Percentiles rank a stretch among this genome's conserved stretches.
Conservation (phyloP, 2,888 invertebrate genomes). For the Eudasyphora cyanicolor region DNA sequence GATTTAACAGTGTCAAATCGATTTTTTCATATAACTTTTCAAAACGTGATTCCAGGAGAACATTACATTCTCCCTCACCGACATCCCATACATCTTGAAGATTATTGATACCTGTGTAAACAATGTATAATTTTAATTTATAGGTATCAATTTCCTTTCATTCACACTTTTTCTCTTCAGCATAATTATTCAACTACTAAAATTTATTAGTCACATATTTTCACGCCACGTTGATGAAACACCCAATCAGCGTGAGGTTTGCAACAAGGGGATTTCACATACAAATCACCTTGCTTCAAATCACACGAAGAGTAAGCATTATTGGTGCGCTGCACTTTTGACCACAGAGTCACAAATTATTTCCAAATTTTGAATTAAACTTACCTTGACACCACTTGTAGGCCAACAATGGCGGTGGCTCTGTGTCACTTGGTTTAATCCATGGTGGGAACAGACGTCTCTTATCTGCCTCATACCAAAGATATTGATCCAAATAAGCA, state of each 20-base stretch:
- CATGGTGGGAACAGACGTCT: slow-evolving; percentile 97
- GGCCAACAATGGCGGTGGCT: slow-evolving; percentile 94
- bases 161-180: background rate
- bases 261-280: slow-evolving; percentile 85
- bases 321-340: background rate
- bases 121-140: no score
- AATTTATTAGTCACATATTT: no score
- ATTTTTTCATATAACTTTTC: slow-evolving; percentile 99
- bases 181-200: no score
- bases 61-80: slow-evolving; percentile 98
- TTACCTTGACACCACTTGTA: slow-evolving; percentile 99
- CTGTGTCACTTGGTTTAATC: slow-evolving; percentile 99
- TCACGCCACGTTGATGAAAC: slow-evolving; percentile 55
- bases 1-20: slow-evolving; percentile 97
- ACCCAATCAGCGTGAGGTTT: slow-evolving; percentile 85
- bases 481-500: slow-evolving; percentile 99
- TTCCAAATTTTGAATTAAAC: slow-evolving; percentile 1
- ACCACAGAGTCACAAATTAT: background rate
- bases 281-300: slow-evolving; percentile 85
- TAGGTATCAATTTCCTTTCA: no score
- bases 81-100: slow-evolving; percentile 99
- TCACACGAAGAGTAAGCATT: slow-evolving; percentile 80
- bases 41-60: slow-evolving; percentile 96
- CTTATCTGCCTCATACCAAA: slow-evolving; percentile 99
- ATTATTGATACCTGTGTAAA: slow-evolving; percentile 96